These are phyloP conservation scores for Nibea coibor DNA, from an alignment of 2,113 vertebrate species.

Conservation along the genomic window DNA sequence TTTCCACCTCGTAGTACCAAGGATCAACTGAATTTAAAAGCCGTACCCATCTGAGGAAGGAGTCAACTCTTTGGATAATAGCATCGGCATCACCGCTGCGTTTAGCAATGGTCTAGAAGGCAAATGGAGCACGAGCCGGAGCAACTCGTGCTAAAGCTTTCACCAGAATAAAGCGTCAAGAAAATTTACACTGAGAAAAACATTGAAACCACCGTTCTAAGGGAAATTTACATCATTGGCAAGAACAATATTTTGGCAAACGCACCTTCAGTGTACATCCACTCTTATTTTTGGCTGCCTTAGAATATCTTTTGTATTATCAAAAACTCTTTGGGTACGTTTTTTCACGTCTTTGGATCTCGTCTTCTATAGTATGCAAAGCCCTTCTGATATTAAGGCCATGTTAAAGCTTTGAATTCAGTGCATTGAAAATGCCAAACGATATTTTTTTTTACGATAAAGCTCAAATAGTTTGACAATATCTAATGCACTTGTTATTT, in stretches of 20 bases:
- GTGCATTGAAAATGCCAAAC: slow-evolving; percentile 71
- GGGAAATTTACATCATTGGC: slow-evolving; percentile 71
- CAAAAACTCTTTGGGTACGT: slow-evolving; percentile 81
- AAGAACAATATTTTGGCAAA: slow-evolving; percentile 70
- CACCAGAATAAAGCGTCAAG: slow-evolving; percentile 73
- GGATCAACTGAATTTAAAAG: slow-evolving; percentile 68
- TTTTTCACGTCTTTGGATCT: slow-evolving; percentile 74
- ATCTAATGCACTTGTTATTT: slow-evolving; percentile 77
- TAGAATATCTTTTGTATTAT: slow-evolving; percentile 70
- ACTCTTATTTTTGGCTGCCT: slow-evolving; percentile 71
- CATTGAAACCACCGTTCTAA: slow-evolving; percentile 64
- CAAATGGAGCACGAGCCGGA: slow-evolving; percentile 75
- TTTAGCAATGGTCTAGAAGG: slow-evolving; percentile 79
- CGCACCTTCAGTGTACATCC: slow-evolving; percentile 50
- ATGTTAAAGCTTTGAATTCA: slow-evolving; percentile 83
- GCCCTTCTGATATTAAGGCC: slow-evolving; percentile 82
- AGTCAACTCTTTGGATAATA: slow-evolving; percentile 92
- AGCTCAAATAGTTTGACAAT: slow-evolving; percentile 68
- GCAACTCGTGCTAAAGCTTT: slow-evolving; percentile 83
- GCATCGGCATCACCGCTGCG: slow-evolving; percentile 84
- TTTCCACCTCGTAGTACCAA: slow-evolving; percentile 46
- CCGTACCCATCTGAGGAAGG: slow-evolving; percentile 81
- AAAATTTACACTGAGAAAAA: slow-evolving; percentile 66
- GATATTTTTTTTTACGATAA: slow-evolving; percentile 61
- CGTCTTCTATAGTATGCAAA: slow-evolving; percentile 62